These are phyloP conservation scores for Stegodyphus mimosarum DNA, from an alignment of 1,140 invertebrate genomes.

Conservation along the genomic window DNA sequence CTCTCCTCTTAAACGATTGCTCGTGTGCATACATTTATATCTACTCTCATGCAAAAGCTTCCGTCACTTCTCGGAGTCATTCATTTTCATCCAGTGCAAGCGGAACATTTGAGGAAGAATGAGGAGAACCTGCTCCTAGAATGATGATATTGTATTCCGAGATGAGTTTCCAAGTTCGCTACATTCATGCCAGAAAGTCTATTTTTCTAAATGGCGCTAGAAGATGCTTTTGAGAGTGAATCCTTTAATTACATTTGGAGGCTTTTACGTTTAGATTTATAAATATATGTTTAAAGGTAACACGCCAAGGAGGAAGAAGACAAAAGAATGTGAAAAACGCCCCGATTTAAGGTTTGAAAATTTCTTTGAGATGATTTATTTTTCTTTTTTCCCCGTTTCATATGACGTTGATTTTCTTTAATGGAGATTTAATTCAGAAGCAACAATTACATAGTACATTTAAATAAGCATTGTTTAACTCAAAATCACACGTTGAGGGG, in stretches of 20 bases:
- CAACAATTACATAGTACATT: too few relatives aligned
- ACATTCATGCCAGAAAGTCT: neutral
- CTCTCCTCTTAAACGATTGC: too few relatives aligned
- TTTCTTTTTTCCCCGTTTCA: too few relatives aligned
- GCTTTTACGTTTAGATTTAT: conserved; percentile 23
- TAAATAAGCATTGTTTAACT: too few relatives aligned
- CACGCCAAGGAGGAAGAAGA: neutral
- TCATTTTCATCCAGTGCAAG: conserved; percentile 16
- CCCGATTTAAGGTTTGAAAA: too few relatives aligned
- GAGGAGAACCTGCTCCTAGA: neutral
- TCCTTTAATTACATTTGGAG: conserved; percentile 17
- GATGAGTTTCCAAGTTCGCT: neutral
- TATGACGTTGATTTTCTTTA: too few relatives aligned
- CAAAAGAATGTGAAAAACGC: neutral
- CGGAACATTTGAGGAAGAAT: conserved; percentile 2
- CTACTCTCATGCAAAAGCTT: neutral
- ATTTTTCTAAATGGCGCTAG: conserved; percentile 8
- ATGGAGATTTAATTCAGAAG: too few relatives aligned
- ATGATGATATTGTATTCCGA: conserved; percentile 16
- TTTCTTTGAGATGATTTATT: too few relatives aligned
- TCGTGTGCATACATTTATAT: conserved; percentile 2
- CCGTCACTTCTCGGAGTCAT: conserved; percentile 18
- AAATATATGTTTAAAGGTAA: neutral
- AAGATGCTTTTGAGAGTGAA: conserved; percentile 6
- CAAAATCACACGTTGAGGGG: too few relatives aligned